These are phyloP conservation scores for Phoeniculus purpureus DNA, from an alignment of 2,797 vertebrate species.

Conservation along the genomic window DNA sequence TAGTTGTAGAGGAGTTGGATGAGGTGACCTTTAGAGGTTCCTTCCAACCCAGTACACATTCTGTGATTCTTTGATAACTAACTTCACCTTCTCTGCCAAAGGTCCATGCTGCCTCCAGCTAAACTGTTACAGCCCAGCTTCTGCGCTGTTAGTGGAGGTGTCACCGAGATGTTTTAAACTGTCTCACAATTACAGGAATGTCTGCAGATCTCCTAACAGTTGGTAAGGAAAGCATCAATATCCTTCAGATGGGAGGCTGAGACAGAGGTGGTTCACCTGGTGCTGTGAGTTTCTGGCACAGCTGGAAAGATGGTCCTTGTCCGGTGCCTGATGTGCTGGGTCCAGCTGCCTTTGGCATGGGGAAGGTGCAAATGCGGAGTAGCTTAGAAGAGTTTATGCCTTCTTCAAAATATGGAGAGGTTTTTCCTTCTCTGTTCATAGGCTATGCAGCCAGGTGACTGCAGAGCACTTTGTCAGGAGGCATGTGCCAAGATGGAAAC, in stretches of 20 bases:
- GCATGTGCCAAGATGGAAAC: background rate
- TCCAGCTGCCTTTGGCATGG: background rate
- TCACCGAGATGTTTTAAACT: background rate
- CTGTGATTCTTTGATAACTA: no score
- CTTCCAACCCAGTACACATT: no score
- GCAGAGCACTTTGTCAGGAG: background rate
- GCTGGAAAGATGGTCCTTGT: background rate
- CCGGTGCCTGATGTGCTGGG: accelerated
- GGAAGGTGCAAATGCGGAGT: background rate
- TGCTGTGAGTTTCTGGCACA: background rate
- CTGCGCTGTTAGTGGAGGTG: background rate
- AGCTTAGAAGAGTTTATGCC: background rate
- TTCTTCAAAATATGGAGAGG: background rate
- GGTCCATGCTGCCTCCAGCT: background rate
- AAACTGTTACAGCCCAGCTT: background rate
- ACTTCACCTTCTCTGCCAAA: background rate
- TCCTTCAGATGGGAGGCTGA: background rate
- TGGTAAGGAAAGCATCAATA: background rate
- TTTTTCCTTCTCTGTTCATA: background rate
- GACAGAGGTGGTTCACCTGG: background rate
- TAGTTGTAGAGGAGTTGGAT: no score
- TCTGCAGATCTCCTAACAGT: background rate
- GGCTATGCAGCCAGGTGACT: background rate
- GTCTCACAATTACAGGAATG: background rate
- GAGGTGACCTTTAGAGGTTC: no score